Evolutionary conservation across 2,113 vertebrate genomes (phyloP).

Genomic region (Oenanthe melanoleuca): DNA sequence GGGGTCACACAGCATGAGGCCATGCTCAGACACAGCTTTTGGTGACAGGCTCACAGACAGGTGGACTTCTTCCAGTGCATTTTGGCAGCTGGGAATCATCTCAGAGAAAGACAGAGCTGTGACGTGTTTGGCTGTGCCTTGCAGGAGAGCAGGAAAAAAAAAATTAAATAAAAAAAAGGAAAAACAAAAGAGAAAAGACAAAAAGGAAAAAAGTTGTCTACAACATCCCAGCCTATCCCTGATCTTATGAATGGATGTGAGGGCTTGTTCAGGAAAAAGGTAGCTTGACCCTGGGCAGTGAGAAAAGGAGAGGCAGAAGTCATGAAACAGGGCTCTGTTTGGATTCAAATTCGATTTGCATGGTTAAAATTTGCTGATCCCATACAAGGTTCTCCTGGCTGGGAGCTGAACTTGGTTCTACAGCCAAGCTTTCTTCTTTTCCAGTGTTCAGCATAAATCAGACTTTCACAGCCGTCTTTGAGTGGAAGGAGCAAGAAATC

Average conservation of each 20-base stretch:
- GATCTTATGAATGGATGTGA: background rate
- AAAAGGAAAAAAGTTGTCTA: background rate
- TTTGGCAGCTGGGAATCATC: slow-evolving; percentile 6
- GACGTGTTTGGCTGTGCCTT: background rate
- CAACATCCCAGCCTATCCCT: background rate
- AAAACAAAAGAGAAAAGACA: too few species aligned
- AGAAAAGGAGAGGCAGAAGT: slow-evolving; percentile 2
- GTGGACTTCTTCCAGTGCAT: background rate
- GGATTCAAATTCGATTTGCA: slow-evolving; percentile 11
- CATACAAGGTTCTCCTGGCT: slow-evolving; percentile 48
- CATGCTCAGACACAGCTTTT: background rate
- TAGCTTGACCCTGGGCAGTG: background rate
- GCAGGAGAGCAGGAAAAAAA: background rate
- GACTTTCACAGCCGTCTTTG: slow-evolving; percentile 36
- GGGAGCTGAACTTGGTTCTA: slow-evolving; percentile 24
- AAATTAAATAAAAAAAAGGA: too few species aligned
- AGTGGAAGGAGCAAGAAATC: slow-evolving; percentile 56
- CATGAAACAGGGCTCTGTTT: slow-evolving; percentile 37
- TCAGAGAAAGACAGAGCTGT: background rate
- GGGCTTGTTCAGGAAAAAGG: background rate
- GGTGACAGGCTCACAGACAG: background rate
- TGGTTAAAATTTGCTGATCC: slow-evolving; percentile 49
- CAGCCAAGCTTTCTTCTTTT: slow-evolving; percentile 46
- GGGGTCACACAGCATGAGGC: background rate
- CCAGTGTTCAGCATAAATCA: slow-evolving; percentile 59